These are phyloP conservation scores for Mythimna impura DNA, from an alignment of 2,888 invertebrate species.

Conservation along the genomic window DNA sequence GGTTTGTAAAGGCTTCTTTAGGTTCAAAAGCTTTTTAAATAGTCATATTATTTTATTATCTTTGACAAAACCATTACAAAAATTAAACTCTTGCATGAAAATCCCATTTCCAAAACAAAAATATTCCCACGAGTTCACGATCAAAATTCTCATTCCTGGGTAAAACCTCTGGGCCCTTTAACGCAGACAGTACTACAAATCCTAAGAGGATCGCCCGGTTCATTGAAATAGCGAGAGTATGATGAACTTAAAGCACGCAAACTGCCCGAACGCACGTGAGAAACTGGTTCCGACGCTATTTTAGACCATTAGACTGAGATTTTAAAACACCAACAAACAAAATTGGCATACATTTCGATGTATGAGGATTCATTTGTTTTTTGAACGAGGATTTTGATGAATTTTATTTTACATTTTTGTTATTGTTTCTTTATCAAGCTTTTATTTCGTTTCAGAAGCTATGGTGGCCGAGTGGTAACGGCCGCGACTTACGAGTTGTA, in stretches of 20 bases:
- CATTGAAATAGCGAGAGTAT: constrained; percentile 81
- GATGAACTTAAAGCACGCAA: constrained; percentile 82
- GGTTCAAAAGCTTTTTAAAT: background rate
- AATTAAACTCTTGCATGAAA: background rate
- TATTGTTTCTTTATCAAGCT: no score
- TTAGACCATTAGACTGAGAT: constrained; percentile 66
- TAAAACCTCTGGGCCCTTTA: background rate
- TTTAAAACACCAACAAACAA: constrained; percentile 47
- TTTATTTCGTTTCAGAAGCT: no score
- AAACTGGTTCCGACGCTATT: constrained; percentile 77
- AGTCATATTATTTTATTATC: background rate
- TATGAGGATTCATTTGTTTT: constrained; percentile 3
- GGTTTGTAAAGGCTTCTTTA: no score
- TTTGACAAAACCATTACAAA: background rate
- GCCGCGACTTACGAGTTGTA: no score
- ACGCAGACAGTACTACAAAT: constrained; percentile 17
- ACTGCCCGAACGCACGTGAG: constrained; percentile 71
- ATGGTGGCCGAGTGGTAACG: no score
- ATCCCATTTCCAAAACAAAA: background rate
- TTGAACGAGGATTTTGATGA: background rate
- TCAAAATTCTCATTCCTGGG: background rate
- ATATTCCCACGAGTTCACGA: background rate
- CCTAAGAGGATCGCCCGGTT: constrained; percentile 67
- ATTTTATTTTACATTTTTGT: background rate
- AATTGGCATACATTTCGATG: constrained; percentile 45